A percentile compares a stretch with the other conserved stretches of the same genome.
These are phyloP conservation scores for Labroides dimidiatus DNA, from an alignment of 2,797 vertebrate species.

Conservation along the genomic window DNA sequence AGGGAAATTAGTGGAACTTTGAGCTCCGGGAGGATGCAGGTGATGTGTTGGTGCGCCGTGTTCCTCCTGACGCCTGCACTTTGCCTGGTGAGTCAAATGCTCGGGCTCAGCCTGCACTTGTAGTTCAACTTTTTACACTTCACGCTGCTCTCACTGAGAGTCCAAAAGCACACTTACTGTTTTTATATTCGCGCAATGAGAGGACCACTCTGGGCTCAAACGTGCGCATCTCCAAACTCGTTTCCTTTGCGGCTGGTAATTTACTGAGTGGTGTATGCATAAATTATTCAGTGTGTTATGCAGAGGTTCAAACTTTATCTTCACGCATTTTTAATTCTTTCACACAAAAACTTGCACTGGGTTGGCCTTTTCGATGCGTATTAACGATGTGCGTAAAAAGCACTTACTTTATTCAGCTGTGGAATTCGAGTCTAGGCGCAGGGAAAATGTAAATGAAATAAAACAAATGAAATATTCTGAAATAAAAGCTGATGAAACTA, in stretches of 20 bases:
- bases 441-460: background rate
- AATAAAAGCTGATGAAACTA: background rate
- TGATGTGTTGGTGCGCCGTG: conserved; percentile 92
- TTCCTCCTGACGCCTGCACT: conserved; percentile 91
- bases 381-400: conserved; percentile 39
- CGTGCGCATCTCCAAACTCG: background rate
- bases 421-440: background rate
- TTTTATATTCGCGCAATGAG: background rate
- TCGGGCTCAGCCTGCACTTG: conserved; percentile 3
- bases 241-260: background rate
- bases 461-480: background rate
- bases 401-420: background rate
- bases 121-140: conserved; percentile 17
- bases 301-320: conserved; percentile 2
- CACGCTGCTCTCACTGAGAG: background rate
- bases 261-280: no score
- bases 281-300: no score
- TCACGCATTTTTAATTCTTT: background rate
- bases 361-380: background rate
- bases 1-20: conserved; percentile 92
- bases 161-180: background rate
- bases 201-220: background rate
- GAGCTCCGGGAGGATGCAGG: conserved; percentile 93
- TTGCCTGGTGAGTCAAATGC: conserved; percentile 90
- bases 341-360: background rate